Evolutionary conservation across 1,140 invertebrate genomes (phyloP), one percentile per base, ranked within the genome.

Genomic region (Drosophila watanabei): DNA sequence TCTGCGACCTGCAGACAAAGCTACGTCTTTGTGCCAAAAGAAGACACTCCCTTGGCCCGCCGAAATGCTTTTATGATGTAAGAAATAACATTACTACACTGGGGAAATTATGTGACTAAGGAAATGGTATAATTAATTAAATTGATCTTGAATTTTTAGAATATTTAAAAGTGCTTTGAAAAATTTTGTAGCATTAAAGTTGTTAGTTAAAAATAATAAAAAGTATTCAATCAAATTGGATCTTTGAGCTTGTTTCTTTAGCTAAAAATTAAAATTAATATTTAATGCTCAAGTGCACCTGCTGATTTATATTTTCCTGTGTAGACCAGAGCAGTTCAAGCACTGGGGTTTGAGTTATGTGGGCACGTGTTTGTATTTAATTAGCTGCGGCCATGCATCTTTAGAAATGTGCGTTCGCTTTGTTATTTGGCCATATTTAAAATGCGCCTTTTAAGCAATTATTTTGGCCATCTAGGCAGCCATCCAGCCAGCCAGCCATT

Each of bases 301-400:
- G 7, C 18, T 24, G 0, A 2, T 14, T 56, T 24, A 2, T 6
- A 24, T 24, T 56, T 56, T 56, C 14, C 33, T 5, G 13, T 56
- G 52, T 35, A 37, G 18, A 24, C 33, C 4, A 20, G 18, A 13
- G 11, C n/a, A 18, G n/a, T 49, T 28, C 49, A 39, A 51, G 79
- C 51, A 63, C 49, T 30, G n/a, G 43, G 41, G 68, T 72, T 85
- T 89, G 85, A 88, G 81, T 89, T 89, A 88, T 88, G 73, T 59
- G 69, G 68, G 73, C 73, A 88, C 85, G 85, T 88, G 85, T 89
- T 88, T 88, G 81, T 88, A 88, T 88, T 88, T 88, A 89, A 88
- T 88, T 88, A 88, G 85, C 85, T 60, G 62, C 69, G 65, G 72
- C 75, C 70, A 76, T 80, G 78, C 77, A 61, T 71, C 54, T 43